Evolutionary conservation across 2,113 vertebrate species (phyloP).

Genomic region (Dendrocopos noguchii): DNA sequence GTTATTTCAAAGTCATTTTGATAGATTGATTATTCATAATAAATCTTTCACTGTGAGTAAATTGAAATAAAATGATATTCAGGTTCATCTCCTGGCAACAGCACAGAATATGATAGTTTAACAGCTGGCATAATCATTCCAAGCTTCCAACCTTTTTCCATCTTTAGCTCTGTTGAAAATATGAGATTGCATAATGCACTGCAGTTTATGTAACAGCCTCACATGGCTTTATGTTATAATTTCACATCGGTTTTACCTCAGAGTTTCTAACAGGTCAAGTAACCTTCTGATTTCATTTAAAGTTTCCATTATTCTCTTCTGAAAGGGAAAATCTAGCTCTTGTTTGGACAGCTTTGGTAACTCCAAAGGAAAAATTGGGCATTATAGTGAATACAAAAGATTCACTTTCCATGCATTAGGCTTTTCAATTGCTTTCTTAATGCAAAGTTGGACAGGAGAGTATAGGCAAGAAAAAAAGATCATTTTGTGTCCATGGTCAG

Average conservation of each 20-base stretch:
- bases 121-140: neutral
- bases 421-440: conserved; percentile 78
- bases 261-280: conserved; percentile 72
- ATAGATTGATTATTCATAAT: neutral
- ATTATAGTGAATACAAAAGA: conserved; percentile 78
- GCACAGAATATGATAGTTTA: neutral
- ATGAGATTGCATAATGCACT: neutral
- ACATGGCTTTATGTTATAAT: conserved; percentile 29
- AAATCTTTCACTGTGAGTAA: neutral
- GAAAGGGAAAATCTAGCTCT: conserved; percentile 80
- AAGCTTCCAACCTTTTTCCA: neutral
- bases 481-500: conserved; percentile 73
- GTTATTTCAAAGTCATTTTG: neutral
- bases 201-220: conserved; percentile 22
- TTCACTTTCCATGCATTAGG: conserved; percentile 78
- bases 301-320: conserved; percentile 77
- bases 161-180: conserved; percentile 19
- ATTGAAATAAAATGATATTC: conserved; percentile 2
- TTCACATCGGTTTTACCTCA: conserved; percentile 70
- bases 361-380: conserved; percentile 77
- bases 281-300: conserved; percentile 82
- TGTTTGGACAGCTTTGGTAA: conserved; percentile 81
- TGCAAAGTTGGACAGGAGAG: conserved; percentile 64
- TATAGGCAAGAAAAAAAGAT: conserved; percentile 54
- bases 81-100: neutral